Conservation (phyloP, 2,888 invertebrate genomes). For the Polymixis flavicincta region DNA sequence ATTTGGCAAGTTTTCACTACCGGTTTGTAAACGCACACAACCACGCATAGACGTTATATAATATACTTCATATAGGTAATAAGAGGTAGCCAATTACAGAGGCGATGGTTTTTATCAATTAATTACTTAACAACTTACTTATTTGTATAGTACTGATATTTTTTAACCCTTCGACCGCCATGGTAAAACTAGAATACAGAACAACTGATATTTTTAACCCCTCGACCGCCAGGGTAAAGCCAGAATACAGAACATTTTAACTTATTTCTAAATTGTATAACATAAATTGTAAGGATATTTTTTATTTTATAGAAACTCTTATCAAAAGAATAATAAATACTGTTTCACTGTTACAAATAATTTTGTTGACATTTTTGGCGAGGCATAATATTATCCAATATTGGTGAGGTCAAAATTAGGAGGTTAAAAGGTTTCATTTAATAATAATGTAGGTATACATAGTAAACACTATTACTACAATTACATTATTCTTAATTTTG, state of each 20-base stretch:
- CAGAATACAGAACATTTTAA: not conserved
- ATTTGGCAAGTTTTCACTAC: conserved; percentile 84
- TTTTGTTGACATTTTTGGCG: not conserved
- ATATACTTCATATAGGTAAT: conserved; percentile 34
- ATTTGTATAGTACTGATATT: conserved; percentile 23
- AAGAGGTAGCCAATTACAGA: conserved; percentile 71
- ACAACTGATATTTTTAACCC: conserved; percentile 10
- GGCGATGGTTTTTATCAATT: conserved; percentile 41
- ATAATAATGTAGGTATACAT: conserved; percentile 21
- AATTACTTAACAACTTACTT: conserved; percentile 12
- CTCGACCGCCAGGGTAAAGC: conserved; percentile 22
- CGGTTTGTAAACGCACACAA: conserved; percentile 70
- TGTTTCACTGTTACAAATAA: not conserved
- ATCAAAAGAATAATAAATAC: not conserved
- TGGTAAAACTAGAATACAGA: too few species aligned
- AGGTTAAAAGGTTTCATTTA: conserved; percentile 12
- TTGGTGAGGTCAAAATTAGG: not conserved
- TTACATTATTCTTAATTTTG: conserved; percentile 13
- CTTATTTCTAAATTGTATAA: not conserved
- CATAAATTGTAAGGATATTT: not conserved
- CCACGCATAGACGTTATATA: conserved; percentile 65
- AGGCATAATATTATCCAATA: not conserved
- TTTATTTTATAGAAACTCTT: not conserved
- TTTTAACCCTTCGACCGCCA: conserved; percentile 33
- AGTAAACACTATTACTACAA: not conserved